Conservation (phyloP, 1,140 invertebrate species). For the Melitaea cinxia region DNA sequence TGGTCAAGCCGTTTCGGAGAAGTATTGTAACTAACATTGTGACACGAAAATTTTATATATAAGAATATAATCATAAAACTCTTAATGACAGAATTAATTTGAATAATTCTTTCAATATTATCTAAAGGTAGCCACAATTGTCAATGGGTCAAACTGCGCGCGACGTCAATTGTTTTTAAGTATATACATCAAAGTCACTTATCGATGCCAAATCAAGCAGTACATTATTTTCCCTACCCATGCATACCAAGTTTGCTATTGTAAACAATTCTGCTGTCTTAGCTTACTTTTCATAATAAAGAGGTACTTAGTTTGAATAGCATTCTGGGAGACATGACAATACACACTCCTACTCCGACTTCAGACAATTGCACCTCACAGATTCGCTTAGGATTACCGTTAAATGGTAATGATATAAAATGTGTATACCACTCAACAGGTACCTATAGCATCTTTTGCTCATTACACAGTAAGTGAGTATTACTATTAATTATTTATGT, state of each 20-base stretch:
- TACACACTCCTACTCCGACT: conserved; percentile 24
- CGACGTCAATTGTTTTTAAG: no score
- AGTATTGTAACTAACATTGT: no score
- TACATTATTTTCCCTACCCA: conserved; percentile 10
- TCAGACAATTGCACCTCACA: conserved; percentile 21
- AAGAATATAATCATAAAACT: no score
- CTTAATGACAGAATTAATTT: no score
- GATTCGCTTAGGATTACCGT: conserved; percentile 20
- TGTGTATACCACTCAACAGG: neutral
- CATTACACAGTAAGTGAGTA: neutral
- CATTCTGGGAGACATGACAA: conserved; percentile 25
- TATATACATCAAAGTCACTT: conserved; percentile 2
- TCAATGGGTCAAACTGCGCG: no score
- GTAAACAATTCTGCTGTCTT: conserved; percentile 28
- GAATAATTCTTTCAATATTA: no score
- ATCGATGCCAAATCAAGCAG: neutral
- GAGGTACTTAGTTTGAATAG: conserved; percentile 31
- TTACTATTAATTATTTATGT: neutral
- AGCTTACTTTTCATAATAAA: conserved; percentile 31
- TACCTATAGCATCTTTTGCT: neutral
- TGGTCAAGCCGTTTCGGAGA: no score
- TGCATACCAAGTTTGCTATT: conserved; percentile 17
- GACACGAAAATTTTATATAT: no score
- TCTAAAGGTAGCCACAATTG: no score
- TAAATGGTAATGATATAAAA: conserved; percentile 28